Percentiles rank a stretch among this genome's conserved stretches.
phyloP scores from a whole-genome alignment of 2,113 vertebrate genomes.

The Brienomyrus longianalis region DNA sequence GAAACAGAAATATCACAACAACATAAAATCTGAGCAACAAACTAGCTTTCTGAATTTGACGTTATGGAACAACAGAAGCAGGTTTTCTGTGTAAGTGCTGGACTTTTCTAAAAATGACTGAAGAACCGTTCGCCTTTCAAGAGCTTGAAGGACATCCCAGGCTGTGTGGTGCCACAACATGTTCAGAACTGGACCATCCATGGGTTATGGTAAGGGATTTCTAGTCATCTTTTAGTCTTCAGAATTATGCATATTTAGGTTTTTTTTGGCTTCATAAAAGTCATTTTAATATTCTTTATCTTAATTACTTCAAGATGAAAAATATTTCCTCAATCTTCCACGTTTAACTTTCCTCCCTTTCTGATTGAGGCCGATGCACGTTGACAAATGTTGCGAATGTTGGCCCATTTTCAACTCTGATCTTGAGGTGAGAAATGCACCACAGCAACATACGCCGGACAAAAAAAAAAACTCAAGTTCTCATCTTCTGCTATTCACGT shows the following conservation, averaged over 20 bases:
- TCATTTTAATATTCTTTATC: not conserved
- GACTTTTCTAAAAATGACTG: not conserved
- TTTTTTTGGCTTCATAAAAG: not conserved
- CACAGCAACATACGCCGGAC: not conserved
- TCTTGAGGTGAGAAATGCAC: constrained; percentile 46
- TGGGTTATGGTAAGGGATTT: constrained; percentile 54
- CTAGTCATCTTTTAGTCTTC: not conserved
- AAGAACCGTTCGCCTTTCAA: constrained; percentile 25
- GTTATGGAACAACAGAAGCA: not conserved
- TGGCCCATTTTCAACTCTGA: constrained; percentile 60
- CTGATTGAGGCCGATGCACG: constrained; percentile 40
- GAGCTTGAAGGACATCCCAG: constrained; percentile 29
- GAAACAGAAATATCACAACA: not conserved
- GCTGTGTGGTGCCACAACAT: constrained; percentile 46
- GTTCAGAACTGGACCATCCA: constrained; percentile 60
- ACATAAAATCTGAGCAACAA: not conserved
- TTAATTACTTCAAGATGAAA: not conserved
- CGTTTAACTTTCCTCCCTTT: not conserved
- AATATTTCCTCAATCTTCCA: not conserved
- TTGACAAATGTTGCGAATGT: constrained; percentile 42
- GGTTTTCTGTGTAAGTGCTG: not conserved
- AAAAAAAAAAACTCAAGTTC: not conserved
- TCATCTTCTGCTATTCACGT: not conserved
- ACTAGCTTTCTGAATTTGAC: not conserved
- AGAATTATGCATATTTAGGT: not conserved